Percentiles rank a stretch among this genome's conserved stretches.
Evolutionary conservation across 2,113 vertebrate species (phyloP).

Genomic region (Panurus biarmicus): DNA sequence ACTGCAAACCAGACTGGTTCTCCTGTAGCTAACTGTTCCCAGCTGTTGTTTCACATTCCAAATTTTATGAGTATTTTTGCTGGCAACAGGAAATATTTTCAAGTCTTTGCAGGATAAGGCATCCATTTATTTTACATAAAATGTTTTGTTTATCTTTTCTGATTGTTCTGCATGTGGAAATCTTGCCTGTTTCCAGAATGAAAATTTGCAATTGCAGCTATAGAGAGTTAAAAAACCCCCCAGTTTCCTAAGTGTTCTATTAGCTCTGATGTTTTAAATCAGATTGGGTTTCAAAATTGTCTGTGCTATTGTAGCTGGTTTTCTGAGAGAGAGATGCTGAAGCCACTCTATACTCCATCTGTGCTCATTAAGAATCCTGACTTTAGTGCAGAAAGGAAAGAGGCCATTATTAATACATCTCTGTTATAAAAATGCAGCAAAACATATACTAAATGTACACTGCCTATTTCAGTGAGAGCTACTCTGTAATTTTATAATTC

Average conservation of each 20-base stretch:
- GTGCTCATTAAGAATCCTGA: not conserved
- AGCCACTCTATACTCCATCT: not conserved
- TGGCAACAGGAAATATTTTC: conserved; percentile 3
- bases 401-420: not conserved
- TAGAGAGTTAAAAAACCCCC: not conserved
- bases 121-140: not conserved
- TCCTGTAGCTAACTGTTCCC: not conserved
- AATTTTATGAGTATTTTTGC: conserved; percentile 21
- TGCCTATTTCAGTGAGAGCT: not conserved
- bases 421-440: not conserved
- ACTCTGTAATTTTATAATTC: not conserved
- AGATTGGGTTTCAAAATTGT: not conserved
- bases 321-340: not conserved
- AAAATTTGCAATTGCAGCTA: not conserved
- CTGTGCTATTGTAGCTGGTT: not conserved
- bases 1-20: not conserved
- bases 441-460: not conserved
- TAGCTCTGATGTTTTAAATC: not conserved
- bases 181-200: not conserved
- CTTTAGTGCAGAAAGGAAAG: not conserved
- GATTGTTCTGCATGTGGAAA: not conserved
- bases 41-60: conserved; percentile 30
- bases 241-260: not conserved
- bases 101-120: not conserved
- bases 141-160: not conserved